Percentiles rank a stretch among this genome's conserved stretches.
phyloP scores from a whole-genome alignment of 2,888 invertebrate species.

The Augiades crinisus region DNA sequence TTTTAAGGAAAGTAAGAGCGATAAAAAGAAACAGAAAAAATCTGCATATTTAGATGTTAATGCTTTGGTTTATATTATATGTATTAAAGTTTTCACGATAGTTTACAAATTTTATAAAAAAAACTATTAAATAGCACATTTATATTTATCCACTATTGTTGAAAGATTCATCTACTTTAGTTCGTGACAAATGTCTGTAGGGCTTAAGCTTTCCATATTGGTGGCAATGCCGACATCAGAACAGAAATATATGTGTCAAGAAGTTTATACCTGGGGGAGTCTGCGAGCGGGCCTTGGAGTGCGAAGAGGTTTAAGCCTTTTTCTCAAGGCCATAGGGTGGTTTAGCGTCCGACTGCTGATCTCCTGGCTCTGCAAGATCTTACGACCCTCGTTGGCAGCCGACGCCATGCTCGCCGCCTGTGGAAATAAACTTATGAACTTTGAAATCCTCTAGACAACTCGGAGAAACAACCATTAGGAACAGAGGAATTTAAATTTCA shows the following conservation, averaged over 20 bases:
- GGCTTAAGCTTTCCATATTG: slow-evolving; percentile 27
- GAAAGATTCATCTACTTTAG: no score
- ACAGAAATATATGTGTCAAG: slow-evolving; percentile 37
- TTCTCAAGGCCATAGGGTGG: slow-evolving; percentile 72
- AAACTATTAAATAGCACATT: no score
- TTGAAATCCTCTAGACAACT: slow-evolving; percentile 1
- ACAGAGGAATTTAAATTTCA: neutral
- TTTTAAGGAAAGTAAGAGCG: no score
- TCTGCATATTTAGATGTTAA: no score
- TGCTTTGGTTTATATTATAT: no score
- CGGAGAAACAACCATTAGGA: neutral
- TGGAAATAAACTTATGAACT: slow-evolving; percentile 23
- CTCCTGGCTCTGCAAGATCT: slow-evolving; percentile 68
- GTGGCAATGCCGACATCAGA: slow-evolving; percentile 33
- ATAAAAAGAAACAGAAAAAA: no score
- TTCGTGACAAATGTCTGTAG: slow-evolving; percentile 12
- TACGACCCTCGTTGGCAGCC: slow-evolving; percentile 75
- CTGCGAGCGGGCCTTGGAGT: slow-evolving; percentile 67
- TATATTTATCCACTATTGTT: no score
- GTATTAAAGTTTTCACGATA: no score
- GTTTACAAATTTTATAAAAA: no score
- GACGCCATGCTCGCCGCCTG: slow-evolving; percentile 82
- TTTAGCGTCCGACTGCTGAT: slow-evolving; percentile 68
- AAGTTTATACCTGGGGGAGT: slow-evolving; percentile 78
- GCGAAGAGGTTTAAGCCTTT: slow-evolving; percentile 60